Conservation (phyloP, 2,797 vertebrate genomes). For the Microcaecilia unicolor region DNA sequence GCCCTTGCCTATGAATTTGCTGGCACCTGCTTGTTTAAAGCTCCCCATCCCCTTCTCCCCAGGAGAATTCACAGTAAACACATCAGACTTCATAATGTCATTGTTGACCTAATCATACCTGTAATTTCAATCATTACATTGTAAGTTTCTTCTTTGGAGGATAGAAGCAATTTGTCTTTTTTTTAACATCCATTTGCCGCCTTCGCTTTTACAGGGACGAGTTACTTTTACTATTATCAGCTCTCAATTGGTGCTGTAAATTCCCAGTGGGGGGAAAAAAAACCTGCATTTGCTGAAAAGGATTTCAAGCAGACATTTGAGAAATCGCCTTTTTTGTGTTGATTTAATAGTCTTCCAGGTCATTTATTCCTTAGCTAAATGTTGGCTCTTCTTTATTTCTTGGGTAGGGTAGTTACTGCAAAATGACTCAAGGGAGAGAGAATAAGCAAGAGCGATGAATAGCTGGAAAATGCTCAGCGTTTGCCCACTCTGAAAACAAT, state of each 20-base stretch:
- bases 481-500: slow-evolving; percentile 31
- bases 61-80: background rate
- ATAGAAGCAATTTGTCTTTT: background rate
- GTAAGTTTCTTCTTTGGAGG: background rate
- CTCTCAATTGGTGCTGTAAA: slow-evolving; percentile 1
- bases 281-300: slow-evolving; percentile 15
- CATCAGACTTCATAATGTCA: background rate
- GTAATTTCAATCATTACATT: background rate
- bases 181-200: no score
- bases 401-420: slow-evolving; percentile 37
- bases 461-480: slow-evolving; percentile 27
- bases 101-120: background rate
- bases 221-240: slow-evolving; percentile 4
- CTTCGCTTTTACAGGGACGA: slow-evolving; percentile 5
- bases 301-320: slow-evolving; percentile 6
- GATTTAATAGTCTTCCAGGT: slow-evolving; percentile 39
- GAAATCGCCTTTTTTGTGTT: slow-evolving; percentile 29
- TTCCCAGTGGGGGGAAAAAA: slow-evolving; percentile 8
- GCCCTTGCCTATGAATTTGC: no score
- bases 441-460: slow-evolving; percentile 31
- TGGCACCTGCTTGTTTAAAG: no score
- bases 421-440: slow-evolving; percentile 41
- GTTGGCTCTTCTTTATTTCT: slow-evolving; percentile 38
- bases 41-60: no score
- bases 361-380: slow-evolving; percentile 39